phyloP scores from a whole-genome alignment of 2,797 vertebrate genomes.

The Tolypeutes matacus region DNA sequence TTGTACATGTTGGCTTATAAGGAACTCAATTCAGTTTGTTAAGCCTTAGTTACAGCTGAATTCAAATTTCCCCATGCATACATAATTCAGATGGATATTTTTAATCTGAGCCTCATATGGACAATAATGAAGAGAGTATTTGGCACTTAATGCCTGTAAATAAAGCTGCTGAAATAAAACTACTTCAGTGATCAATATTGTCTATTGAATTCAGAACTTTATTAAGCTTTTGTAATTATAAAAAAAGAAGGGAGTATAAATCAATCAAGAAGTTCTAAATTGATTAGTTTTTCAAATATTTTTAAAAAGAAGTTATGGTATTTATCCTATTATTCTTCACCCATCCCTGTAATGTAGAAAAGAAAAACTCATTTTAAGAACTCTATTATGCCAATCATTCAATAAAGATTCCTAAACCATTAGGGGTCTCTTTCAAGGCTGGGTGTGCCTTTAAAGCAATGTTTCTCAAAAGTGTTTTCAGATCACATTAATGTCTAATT shows the following conservation, averaged over 20 bases:
- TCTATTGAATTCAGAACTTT: constrained; percentile 63
- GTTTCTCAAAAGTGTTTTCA: too few relatives aligned
- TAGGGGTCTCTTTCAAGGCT: too few relatives aligned
- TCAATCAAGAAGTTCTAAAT: constrained; percentile 44
- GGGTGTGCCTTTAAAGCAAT: too few relatives aligned
- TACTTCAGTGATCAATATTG: constrained; percentile 59
- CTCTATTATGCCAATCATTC: background rate
- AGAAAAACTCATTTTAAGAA: constrained; percentile 46
- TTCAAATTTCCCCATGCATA: background rate
- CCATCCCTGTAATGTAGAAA: background rate
- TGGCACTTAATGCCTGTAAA: constrained; percentile 67
- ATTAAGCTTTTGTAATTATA: constrained; percentile 62
- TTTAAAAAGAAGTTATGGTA: background rate
- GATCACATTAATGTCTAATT: background rate
- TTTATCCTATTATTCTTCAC: constrained; percentile 45
- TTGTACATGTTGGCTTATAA: background rate
- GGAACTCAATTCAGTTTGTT: background rate
- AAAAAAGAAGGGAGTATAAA: constrained; percentile 63
- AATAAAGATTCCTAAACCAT: background rate
- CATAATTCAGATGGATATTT: constrained; percentile 51
- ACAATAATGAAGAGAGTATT: constrained; percentile 63
- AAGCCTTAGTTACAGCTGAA: background rate
- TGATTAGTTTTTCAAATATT: constrained; percentile 42
- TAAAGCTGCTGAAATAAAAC: constrained; percentile 61
- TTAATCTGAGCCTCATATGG: constrained; percentile 33